phyloP scores from a whole-genome alignment of 2,113 vertebrate species.

The Puffinus mauretanicus region DNA sequence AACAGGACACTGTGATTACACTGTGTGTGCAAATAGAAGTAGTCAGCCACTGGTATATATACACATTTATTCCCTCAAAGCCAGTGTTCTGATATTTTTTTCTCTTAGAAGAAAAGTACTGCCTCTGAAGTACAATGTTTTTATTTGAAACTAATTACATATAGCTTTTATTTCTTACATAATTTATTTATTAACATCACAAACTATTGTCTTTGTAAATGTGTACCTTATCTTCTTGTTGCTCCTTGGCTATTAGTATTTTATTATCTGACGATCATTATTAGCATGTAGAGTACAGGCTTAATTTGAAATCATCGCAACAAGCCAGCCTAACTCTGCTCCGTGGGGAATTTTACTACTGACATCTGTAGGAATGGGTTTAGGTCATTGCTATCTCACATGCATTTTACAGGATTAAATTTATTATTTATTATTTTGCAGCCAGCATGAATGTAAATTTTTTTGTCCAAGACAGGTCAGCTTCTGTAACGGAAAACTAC shows the following conservation, averaged over 20 bases:
- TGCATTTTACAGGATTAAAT: background rate
- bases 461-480: background rate
- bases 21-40: fast-evolving
- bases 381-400: background rate
- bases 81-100: background rate
- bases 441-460: background rate
- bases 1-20: background rate
- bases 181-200: background rate
- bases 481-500: background rate
- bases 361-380: background rate
- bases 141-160: background rate
- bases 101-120: background rate
- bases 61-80: background rate
- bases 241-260: background rate
- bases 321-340: background rate
- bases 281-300: background rate
- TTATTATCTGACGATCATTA: background rate
- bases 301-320: background rate
- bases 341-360: background rate
- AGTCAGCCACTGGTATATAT: background rate
- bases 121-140: background rate
- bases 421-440: background rate
- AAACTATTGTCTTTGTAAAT: background rate
- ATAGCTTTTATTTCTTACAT: background rate
- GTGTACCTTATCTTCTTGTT: background rate